Conservation (phyloP, 2,113 vertebrate genomes). For the Theristicus caerulescens region DNA sequence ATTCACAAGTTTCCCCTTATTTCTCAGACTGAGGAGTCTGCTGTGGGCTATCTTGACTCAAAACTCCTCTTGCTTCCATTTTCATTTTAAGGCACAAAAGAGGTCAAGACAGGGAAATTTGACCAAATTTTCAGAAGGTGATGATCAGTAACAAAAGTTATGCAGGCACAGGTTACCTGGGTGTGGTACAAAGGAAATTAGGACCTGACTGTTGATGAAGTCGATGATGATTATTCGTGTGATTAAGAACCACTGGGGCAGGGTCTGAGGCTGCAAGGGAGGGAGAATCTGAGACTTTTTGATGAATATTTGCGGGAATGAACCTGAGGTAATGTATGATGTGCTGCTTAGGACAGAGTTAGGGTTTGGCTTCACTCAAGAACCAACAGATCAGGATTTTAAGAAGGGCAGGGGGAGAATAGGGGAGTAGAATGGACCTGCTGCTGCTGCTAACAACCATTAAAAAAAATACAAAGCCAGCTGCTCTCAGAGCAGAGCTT, state of each 20-base stretch:
- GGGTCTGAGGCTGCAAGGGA: background rate
- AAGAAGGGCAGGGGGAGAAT: constrained; percentile 31
- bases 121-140: background rate
- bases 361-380: constrained; percentile 38
- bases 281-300: background rate
- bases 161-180: background rate
- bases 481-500: constrained; percentile 65
- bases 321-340: constrained; percentile 8
- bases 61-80: background rate
- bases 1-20: background rate
- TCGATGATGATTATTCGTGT: background rate
- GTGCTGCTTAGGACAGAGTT: constrained; percentile 10
- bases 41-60: background rate
- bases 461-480: constrained; percentile 71
- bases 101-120: background rate
- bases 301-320: background rate
- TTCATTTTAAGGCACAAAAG: background rate
- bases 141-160: background rate
- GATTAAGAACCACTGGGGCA: background rate
- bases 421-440: constrained; percentile 57
- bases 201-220: background rate
- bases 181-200: background rate
- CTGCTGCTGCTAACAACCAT: constrained; percentile 67
- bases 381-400: constrained; percentile 53
- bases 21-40: background rate